A percentile compares a stretch with the other conserved stretches of the same genome.
phyloP scores from a whole-genome alignment of 1,140 invertebrate genomes.

The Bombyx mandarina region DNA sequence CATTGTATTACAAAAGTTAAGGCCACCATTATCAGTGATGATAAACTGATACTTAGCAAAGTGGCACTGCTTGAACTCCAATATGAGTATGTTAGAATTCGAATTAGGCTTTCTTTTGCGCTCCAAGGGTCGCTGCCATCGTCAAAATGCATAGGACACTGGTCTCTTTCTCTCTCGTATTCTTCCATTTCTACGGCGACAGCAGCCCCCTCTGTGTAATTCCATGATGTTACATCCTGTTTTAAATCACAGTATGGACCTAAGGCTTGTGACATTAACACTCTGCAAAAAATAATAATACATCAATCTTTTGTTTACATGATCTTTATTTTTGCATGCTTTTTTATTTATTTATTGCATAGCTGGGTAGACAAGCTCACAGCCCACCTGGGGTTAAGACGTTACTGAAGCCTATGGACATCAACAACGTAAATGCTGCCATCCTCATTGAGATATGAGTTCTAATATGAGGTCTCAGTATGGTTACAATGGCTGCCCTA shows the following conservation, averaged over 20 bases:
- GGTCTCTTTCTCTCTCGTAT: slow-evolving; percentile 93
- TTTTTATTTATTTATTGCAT: background rate
- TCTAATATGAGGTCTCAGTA: no score
- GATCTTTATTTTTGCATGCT: background rate
- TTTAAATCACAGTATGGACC: slow-evolving; percentile 92
- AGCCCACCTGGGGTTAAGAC: no score
- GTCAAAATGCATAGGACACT: slow-evolving; percentile 95
- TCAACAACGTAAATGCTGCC: no score
- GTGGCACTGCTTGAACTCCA: slow-evolving; percentile 36
- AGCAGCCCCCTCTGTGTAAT: slow-evolving; percentile 91
- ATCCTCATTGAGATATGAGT: no score
- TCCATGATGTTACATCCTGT: slow-evolving; percentile 91
- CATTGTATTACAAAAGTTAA: slow-evolving; percentile 15
- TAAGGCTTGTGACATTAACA: slow-evolving; percentile 77
- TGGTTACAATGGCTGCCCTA: no score
- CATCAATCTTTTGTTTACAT: background rate
- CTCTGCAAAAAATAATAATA: slow-evolving; percentile 31
- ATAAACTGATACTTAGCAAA: slow-evolving; percentile 1
- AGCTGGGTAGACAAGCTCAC: no score
- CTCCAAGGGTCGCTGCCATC: slow-evolving; percentile 91
- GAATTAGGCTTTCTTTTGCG: slow-evolving; percentile 78
- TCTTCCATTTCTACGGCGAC: slow-evolving; percentile 92
- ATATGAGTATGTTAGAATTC: slow-evolving; percentile 75
- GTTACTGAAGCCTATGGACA: no score
- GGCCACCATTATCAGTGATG: slow-evolving; percentile 13